Conservation (phyloP, 2,888 invertebrate genomes). For the Tortricodes alternella region DNA sequence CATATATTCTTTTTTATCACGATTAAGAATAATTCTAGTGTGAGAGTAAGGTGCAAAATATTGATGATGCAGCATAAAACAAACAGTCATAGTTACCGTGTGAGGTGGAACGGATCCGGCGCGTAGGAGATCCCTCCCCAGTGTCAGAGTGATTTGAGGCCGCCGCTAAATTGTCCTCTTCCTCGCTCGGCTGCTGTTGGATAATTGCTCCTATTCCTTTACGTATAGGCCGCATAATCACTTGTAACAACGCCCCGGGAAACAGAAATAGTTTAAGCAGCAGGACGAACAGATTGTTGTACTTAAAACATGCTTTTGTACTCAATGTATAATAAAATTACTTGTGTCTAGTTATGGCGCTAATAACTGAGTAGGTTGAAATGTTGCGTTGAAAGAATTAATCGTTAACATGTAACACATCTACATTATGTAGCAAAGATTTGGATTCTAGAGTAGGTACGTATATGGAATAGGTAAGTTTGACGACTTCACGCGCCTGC, state of each 20-base stretch:
- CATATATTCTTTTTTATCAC: too few relatives aligned
- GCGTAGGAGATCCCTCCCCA: constrained; percentile 74
- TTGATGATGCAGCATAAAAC: constrained; percentile 35
- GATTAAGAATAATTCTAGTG: neutral
- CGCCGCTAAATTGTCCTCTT: constrained; percentile 79
- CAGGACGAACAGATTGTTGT: constrained; percentile 58
- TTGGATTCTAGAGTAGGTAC: too few relatives aligned
- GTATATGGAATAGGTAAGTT: neutral
- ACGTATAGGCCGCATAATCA: constrained; percentile 59
- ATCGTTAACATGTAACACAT: neutral
- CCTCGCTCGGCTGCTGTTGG: constrained; percentile 58
- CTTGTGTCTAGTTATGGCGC: neutral
- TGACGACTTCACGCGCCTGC: too few relatives aligned
- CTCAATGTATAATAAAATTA: constrained; percentile 27
- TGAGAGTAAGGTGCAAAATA: neutral
- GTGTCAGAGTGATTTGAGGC: constrained; percentile 76
- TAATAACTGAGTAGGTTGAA: neutral
- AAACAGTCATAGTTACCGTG: constrained; percentile 44
- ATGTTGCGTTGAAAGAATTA: neutral
- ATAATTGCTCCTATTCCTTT: constrained; percentile 65
- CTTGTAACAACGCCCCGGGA: constrained; percentile 49
- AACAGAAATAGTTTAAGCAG: constrained; percentile 53
- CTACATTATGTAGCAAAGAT: too few relatives aligned
- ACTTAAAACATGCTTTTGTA: constrained; percentile 30
- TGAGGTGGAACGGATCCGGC: constrained; percentile 62